Conservation (phyloP, 2,888 invertebrate genomes). For the Metacarcinus magister region DNA sequence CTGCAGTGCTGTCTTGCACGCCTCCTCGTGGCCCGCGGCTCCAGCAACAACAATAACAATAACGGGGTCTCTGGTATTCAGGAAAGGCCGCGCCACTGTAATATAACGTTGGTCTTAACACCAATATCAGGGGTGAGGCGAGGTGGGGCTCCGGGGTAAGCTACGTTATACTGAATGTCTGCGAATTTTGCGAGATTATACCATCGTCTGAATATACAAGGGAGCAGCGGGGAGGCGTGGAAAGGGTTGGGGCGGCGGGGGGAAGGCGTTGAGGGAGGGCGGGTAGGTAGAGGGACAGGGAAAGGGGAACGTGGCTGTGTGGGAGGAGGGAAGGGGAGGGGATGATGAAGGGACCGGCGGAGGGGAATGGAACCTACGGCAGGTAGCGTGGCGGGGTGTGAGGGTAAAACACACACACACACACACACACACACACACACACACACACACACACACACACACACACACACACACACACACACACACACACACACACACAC, state of each 20-base stretch:
- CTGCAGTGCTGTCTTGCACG: neutral
- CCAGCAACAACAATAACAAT: conserved; percentile 39
- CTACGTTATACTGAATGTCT: neutral
- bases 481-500: conserved; percentile 36
- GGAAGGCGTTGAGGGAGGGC: neutral
- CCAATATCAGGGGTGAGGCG: conserved; percentile 20
- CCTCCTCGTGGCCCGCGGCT: neutral
- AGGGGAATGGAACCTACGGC: neutral
- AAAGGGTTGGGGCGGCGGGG: neutral
- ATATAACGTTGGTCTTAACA: conserved; percentile 27
- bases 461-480: conserved; percentile 41
- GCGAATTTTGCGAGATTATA: neutral
- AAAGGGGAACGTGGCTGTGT: neutral
- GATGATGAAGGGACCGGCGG: neutral
- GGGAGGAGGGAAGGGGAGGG: neutral
- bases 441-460: conserved; percentile 37
- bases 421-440: conserved; percentile 21
- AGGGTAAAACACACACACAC: neutral
- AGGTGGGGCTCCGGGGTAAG: neutral
- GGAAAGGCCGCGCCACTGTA: conserved; percentile 1
- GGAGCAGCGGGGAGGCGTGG: too few relatives aligned
- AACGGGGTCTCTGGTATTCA: conserved; percentile 1
- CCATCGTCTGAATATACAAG: neutral
- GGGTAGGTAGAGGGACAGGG: neutral
- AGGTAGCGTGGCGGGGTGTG: neutral